These are phyloP conservation scores for Drosophila ustulata DNA, from an alignment of 2,888 invertebrate species.

Conservation along the genomic window DNA sequence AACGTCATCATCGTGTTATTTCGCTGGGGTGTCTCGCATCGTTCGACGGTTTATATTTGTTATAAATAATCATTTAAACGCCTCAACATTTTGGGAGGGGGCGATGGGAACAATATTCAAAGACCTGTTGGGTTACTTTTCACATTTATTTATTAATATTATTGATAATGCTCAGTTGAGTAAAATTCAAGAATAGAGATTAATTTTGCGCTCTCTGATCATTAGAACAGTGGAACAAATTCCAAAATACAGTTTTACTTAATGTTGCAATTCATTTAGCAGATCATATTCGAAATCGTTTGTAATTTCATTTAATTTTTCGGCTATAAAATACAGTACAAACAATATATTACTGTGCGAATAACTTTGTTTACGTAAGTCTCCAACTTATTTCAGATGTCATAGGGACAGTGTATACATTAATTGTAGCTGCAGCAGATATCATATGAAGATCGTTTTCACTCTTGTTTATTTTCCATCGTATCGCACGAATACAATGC, in stretches of 20 bases:
- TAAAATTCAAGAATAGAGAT: slow-evolving; percentile 18
- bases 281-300: no score
- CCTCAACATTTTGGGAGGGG: slow-evolving; percentile 24
- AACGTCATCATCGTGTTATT: slow-evolving; percentile 31
- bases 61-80: slow-evolving; percentile 22
- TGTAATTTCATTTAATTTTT: background rate
- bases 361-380: background rate
- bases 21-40: slow-evolving; percentile 3
- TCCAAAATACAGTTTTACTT: background rate
- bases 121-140: slow-evolving; percentile 40
- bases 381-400: background rate
- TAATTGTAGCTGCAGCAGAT: background rate
- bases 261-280: no score
- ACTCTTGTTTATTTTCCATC: slow-evolving; percentile 6
- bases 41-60: slow-evolving; percentile 34
- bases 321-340: background rate
- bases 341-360: background rate
- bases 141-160: slow-evolving; percentile 19
- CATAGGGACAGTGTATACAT: background rate
- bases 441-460: slow-evolving; percentile 1
- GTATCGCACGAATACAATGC: background rate
- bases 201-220: background rate
- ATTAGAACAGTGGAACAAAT: slow-evolving; percentile 20
- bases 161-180: slow-evolving; percentile 37
- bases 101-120: background rate